phyloP scores from a whole-genome alignment of 2,113 vertebrate species.

The Sinosuthora webbiana region DNA sequence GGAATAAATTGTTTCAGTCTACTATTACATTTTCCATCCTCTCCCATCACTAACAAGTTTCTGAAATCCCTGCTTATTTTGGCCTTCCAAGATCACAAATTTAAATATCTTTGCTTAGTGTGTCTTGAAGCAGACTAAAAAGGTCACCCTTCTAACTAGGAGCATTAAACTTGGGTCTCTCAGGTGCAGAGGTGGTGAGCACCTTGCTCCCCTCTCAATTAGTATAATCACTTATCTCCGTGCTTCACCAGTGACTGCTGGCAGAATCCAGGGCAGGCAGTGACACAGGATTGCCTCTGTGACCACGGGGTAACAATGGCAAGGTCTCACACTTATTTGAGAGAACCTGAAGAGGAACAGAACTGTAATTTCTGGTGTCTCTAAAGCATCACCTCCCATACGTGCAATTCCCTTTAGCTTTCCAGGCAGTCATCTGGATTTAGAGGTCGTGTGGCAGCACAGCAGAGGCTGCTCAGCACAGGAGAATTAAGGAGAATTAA shows the following conservation, averaged over 20 bases:
- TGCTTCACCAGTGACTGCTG: neutral
- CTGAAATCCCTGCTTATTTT: neutral
- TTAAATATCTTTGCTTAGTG: neutral
- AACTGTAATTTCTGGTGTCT: neutral
- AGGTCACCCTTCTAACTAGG: neutral
- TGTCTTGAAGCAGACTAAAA: neutral
- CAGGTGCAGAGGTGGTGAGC: neutral
- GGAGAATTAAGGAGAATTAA: neutral
- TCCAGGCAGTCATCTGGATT: neutral
- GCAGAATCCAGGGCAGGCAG: neutral
- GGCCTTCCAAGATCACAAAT: neutral
- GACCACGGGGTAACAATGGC: neutral
- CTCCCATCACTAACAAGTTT: neutral
- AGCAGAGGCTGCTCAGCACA: neutral
- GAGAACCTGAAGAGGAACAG: neutral
- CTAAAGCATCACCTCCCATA: neutral
- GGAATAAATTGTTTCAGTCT: neutral
- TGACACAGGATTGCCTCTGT: neutral
- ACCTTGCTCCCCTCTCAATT: constrained; percentile 13
- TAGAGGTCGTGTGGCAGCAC: neutral
- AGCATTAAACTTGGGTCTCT: neutral
- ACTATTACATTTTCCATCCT: neutral
- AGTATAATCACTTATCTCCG: neutral
- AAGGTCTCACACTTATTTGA: neutral
- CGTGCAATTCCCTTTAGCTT: neutral